phyloP scores from a whole-genome alignment of 1,140 invertebrate genomes.

The Ectropis grisescens region DNA sequence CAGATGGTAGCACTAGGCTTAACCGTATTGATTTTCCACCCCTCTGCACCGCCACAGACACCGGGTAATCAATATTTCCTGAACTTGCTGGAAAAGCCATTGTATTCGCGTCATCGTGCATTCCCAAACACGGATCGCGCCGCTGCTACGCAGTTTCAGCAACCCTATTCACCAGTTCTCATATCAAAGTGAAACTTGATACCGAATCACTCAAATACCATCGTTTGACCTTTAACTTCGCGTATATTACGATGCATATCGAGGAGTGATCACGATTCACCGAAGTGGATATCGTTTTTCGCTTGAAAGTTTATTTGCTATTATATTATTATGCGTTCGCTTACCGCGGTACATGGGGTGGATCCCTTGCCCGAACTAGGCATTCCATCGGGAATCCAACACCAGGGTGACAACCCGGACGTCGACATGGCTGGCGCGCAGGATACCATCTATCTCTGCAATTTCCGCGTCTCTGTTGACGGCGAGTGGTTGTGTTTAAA shows the following conservation, averaged over 20 bases:
- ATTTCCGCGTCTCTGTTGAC: conserved; percentile 96
- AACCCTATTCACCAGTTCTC: too few relatives aligned
- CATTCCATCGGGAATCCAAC: conserved; percentile 39
- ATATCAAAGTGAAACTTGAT: too few relatives aligned
- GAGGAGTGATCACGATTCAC: conserved; percentile 44
- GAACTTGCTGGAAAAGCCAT: conserved; percentile 42
- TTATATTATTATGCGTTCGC: conserved; percentile 66
- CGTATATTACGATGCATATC: too few relatives aligned
- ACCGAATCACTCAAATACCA: too few relatives aligned
- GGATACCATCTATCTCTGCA: conserved; percentile 97
- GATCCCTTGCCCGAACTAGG: conserved; percentile 53
- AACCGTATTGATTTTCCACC: conserved; percentile 57
- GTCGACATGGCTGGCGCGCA: conserved; percentile 86
- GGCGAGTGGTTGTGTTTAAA: conserved; percentile 98
- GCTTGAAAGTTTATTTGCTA: conserved; percentile 63
- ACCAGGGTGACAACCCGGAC: conserved; percentile 36
- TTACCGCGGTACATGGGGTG: conserved; percentile 50
- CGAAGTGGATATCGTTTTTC: conserved; percentile 32
- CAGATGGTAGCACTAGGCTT: conserved; percentile 35
- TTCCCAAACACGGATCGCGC: too few relatives aligned
- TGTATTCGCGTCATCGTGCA: too few relatives aligned
- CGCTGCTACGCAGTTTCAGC: too few relatives aligned
- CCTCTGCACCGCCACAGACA: conserved; percentile 7
- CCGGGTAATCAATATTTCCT: conserved; percentile 51
- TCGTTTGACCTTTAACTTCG: too few relatives aligned